phyloP scores from a whole-genome alignment of 2,113 vertebrate genomes.

The Ceyx cyanopectus region DNA sequence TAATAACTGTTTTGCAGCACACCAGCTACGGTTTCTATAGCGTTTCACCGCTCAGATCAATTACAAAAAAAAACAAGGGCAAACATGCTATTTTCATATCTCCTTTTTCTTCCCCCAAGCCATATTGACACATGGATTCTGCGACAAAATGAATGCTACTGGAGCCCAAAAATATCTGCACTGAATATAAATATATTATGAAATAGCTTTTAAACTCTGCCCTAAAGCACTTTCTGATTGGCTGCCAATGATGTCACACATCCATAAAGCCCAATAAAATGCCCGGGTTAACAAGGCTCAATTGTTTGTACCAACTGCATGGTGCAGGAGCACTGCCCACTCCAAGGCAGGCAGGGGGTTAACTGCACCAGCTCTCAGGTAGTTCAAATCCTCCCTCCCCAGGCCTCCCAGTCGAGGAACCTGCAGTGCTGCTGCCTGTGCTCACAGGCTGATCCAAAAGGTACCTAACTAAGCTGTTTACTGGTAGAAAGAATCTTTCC shows the following conservation, averaged over 20 bases:
- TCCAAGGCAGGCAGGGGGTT: not conserved
- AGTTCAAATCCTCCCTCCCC: not conserved
- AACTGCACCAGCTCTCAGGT: not conserved
- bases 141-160: conserved; percentile 31
- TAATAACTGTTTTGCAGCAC: not conserved
- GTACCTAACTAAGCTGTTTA: not conserved
- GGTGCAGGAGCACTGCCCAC: not conserved
- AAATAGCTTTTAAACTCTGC: conserved; percentile 33
- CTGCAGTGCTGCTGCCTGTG: not conserved
- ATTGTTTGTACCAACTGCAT: fast-evolving
- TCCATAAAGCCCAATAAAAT: not conserved
- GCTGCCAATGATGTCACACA: conserved; percentile 15
- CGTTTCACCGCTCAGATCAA: not conserved
- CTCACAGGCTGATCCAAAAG: not conserved
- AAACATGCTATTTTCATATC: not conserved
- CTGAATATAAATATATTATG: conserved; percentile 55
- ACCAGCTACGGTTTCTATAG: not conserved
- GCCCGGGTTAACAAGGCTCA: not conserved
- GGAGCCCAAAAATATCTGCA: conserved; percentile 37
- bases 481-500: not conserved
- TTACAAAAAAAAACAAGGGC: not conserved
- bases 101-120: not conserved
- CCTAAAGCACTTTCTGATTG: not conserved
- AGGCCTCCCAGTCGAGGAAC: not conserved
- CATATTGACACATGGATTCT: not conserved